These are phyloP conservation scores for Melinopterus prodromus DNA, from an alignment of 2,888 invertebrate genomes.

Conservation along the genomic window DNA sequence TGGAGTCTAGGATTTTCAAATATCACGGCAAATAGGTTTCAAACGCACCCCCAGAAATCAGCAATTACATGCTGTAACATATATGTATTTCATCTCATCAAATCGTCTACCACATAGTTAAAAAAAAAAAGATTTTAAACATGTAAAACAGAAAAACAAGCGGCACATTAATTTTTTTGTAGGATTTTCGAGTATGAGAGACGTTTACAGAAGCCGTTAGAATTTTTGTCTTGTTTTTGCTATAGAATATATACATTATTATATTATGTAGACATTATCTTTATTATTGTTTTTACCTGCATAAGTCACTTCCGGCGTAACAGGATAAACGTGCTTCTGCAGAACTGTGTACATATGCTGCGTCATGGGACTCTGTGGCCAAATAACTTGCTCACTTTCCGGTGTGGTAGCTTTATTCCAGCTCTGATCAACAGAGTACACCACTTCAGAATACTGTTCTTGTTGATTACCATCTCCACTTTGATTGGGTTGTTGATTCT, in stretches of 20 bases:
- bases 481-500: constrained; percentile 20
- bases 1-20: too few relatives aligned
- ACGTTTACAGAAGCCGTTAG: too few relatives aligned
- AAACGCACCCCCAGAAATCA: too few relatives aligned
- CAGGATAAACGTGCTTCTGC: constrained; percentile 30
- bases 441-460: constrained; percentile 25
- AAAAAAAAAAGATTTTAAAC: too few relatives aligned
- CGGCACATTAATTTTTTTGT: too few relatives aligned
- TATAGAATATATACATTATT: not conserved
- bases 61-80: too few relatives aligned
- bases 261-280: not conserved
- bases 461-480: constrained; percentile 17
- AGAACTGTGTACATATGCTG: constrained; percentile 26
- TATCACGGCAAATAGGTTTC: too few relatives aligned
- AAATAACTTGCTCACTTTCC: constrained; percentile 18
- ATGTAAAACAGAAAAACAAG: too few relatives aligned
- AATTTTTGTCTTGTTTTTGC: too few relatives aligned
- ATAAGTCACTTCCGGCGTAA: constrained; percentile 26
- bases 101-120: too few relatives aligned
- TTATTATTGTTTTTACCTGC: constrained; percentile 22
- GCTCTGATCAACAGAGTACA: constrained; percentile 24
- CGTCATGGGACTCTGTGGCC: constrained; percentile 27
- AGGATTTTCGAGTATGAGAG: too few relatives aligned
- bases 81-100: too few relatives aligned
- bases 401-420: constrained; percentile 25